These are phyloP conservation scores for Amphipyra berbera DNA, from an alignment of 2,888 invertebrate species.

Conservation along the genomic window DNA sequence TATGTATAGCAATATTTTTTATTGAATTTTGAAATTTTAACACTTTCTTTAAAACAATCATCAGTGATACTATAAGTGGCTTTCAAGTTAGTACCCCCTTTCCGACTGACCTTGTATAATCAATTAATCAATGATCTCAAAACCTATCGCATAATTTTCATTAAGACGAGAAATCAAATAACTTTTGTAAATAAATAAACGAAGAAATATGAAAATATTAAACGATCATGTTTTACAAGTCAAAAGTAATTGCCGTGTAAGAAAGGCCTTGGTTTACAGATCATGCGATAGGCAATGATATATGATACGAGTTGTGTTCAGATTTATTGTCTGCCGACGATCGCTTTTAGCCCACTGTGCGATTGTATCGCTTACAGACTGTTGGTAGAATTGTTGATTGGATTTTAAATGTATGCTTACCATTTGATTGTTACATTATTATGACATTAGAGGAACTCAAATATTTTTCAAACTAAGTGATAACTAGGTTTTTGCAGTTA, in stretches of 20 bases:
- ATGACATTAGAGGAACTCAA: conserved; percentile 9
- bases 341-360: conserved; percentile 50
- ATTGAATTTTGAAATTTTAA: too few species aligned
- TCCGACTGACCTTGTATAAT: too few species aligned
- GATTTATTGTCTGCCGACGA: conserved; percentile 42
- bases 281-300: conserved; percentile 67
- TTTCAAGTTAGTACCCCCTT: too few species aligned
- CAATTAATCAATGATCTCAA: too few species aligned
- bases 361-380: conserved; percentile 38
- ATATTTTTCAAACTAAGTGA: too few species aligned
- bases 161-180: too few species aligned
- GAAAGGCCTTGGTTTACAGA: conserved; percentile 55
- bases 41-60: too few species aligned
- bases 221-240: conserved; percentile 28
- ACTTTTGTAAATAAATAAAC: not conserved
- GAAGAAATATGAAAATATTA: conserved; percentile 7
- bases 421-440: conserved; percentile 11
- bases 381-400: conserved; percentile 46
- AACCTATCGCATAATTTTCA: too few species aligned
- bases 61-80: too few species aligned
- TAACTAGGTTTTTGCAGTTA: too few species aligned
- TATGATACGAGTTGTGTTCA: conserved; percentile 64
- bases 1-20: too few species aligned
- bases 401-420: conserved; percentile 27
- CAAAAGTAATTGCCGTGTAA: conserved; percentile 32